Evolutionary conservation across 2,113 vertebrate genomes (phyloP).

Genomic region (Psophia crepitans): DNA sequence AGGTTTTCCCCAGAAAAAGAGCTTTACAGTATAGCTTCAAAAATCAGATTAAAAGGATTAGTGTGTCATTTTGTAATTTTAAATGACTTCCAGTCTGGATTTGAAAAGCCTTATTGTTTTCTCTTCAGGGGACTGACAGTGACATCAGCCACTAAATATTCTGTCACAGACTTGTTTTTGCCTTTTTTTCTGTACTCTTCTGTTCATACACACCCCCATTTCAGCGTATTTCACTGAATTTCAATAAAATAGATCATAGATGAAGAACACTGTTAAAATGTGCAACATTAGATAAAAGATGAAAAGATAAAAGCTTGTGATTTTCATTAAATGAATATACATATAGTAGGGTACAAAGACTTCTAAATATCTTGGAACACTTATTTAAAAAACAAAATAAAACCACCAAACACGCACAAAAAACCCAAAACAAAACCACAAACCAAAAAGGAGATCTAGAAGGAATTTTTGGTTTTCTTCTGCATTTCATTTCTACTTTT

Average conservation of each 20-base stretch:
- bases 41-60: slow-evolving; percentile 53
- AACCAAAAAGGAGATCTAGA: fast-evolving
- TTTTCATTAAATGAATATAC: not conserved
- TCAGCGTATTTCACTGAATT: not conserved
- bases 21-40: slow-evolving; percentile 3
- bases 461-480: not conserved
- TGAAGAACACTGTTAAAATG: not conserved
- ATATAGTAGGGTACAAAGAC: not conserved
- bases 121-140: not conserved
- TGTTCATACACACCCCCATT: not conserved
- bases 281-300: not conserved
- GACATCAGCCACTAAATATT: slow-evolving; percentile 6
- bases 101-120: slow-evolving; percentile 4
- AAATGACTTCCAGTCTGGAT: slow-evolving; percentile 36
- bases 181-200: not conserved
- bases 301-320: not conserved
- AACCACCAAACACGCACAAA: too few relatives aligned
- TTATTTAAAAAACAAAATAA: not conserved
- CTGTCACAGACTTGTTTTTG: not conserved
- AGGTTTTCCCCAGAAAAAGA: not conserved
- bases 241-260: not conserved
- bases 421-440: not conserved
- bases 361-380: not conserved
- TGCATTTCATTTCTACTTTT: not conserved
- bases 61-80: slow-evolving; percentile 18